Evolutionary conservation across 2,797 vertebrate species (phyloP).

Genomic region (Tokudaia tokunoshimensis): DNA sequence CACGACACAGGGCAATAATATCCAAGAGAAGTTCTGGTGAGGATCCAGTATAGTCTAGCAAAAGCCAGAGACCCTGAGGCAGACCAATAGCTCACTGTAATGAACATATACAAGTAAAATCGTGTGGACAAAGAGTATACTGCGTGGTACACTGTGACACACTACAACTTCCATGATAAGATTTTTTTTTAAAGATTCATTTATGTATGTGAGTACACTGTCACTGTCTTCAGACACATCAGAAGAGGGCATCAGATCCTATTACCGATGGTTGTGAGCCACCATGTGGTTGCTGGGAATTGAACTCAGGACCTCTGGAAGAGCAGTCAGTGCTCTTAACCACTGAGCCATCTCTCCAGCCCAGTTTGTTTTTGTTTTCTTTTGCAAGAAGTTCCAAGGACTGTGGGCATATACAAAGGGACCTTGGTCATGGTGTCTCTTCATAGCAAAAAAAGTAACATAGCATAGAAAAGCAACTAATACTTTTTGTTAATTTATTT

Average conservation of each 20-base stretch:
- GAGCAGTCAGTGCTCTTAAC: not conserved
- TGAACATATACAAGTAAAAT: not conserved
- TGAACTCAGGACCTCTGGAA: too few species aligned
- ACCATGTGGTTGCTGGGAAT: too few species aligned
- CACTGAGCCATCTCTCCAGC: not conserved
- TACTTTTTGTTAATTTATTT: not conserved
- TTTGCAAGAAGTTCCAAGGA: not conserved
- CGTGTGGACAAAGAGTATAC: not conserved
- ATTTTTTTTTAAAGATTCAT: not conserved
- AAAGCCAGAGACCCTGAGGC: not conserved
- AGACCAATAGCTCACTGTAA: not conserved
- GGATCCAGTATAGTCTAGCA: not conserved
- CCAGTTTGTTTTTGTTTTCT: not conserved
- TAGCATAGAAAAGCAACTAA: not conserved
- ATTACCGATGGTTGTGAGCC: too few species aligned
- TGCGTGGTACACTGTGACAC: not conserved
- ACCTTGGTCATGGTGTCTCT: not conserved
- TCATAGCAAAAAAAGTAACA: not conserved
- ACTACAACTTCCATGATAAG: too few species aligned
- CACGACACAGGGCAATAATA: not conserved
- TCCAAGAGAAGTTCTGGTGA: not conserved
- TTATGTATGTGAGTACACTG: too few species aligned
- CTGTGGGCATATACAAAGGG: not conserved
- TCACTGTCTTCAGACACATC: too few species aligned
- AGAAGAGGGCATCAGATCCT: too few species aligned